phyloP scores from a whole-genome alignment of 2,113 vertebrate genomes.

The pig (Sus scrofa) region DNA sequence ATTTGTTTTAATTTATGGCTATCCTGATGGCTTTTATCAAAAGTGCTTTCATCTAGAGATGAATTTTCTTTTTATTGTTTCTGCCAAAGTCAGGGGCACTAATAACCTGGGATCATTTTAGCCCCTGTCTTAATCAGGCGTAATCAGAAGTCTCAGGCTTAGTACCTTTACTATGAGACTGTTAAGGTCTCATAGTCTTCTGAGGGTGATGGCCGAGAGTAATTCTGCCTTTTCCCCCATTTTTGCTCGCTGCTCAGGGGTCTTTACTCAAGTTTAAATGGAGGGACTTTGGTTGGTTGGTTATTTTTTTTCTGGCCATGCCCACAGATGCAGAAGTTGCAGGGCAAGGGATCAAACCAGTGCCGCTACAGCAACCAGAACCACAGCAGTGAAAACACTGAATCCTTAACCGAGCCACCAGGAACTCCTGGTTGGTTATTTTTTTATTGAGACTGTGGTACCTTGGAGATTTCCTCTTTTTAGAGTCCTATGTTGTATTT shows the following conservation, averaged over 20 bases:
- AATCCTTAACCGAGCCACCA: too few species aligned
- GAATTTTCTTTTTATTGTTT: neutral
- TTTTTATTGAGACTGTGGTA: neutral
- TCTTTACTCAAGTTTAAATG: neutral
- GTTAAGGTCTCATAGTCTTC: neutral
- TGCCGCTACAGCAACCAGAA: too few species aligned
- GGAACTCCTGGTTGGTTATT: neutral
- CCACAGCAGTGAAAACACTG: too few species aligned
- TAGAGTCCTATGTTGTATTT: neutral
- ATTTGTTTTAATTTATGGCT: slow-evolving; percentile 13
- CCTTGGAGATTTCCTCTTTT: neutral
- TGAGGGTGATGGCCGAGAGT: neutral
- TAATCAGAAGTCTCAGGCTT: neutral
- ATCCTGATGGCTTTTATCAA: neutral
- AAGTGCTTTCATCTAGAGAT: neutral
- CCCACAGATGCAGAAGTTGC: too few species aligned
- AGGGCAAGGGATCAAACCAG: too few species aligned
- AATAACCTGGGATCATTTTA: neutral
- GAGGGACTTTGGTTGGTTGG: neutral
- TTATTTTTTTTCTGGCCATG: neutral
- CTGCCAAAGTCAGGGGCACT: neutral
- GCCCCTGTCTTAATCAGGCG: neutral
- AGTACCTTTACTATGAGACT: neutral
- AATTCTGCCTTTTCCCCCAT: neutral
- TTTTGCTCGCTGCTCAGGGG: neutral